Percentiles rank a stretch among this genome's conserved stretches.
phyloP scores from a whole-genome alignment of 2,113 vertebrate species.

The Engystomops pustulosus region DNA sequence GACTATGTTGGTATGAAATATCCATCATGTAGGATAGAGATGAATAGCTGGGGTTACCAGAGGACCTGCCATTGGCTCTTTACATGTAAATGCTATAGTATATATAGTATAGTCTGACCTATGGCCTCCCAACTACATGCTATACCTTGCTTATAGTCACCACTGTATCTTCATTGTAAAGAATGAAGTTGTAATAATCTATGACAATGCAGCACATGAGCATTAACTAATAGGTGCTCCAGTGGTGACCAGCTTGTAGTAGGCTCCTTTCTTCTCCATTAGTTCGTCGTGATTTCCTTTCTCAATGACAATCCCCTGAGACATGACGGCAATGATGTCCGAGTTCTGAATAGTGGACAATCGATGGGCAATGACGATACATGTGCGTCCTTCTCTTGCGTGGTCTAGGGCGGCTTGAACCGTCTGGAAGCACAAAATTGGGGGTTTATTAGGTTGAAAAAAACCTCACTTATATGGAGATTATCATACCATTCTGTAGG shows the following conservation, averaged over 20 bases:
- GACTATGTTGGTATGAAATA: neutral
- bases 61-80: no score
- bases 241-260: constrained; percentile 91
- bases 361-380: constrained; percentile 94
- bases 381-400: constrained; percentile 92
- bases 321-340: constrained; percentile 92
- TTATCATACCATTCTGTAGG: no score
- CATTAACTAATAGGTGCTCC: constrained; percentile 91
- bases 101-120: no score
- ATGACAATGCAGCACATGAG: neutral
- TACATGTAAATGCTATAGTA: no score
- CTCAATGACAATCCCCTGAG: constrained; percentile 85
- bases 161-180: neutral
- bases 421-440: constrained; percentile 76
- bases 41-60: neutral
- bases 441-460: no score
- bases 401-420: constrained; percentile 91
- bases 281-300: constrained; percentile 87
- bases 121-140: neutral
- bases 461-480: no score
- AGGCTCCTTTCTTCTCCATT: constrained; percentile 86
- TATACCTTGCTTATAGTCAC: no score
- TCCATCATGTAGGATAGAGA: no score
- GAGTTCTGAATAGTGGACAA: constrained; percentile 92
- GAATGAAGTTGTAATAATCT: neutral